Conservation (phyloP, 2,888 invertebrate genomes). For the Chalcis sispes region DNA sequence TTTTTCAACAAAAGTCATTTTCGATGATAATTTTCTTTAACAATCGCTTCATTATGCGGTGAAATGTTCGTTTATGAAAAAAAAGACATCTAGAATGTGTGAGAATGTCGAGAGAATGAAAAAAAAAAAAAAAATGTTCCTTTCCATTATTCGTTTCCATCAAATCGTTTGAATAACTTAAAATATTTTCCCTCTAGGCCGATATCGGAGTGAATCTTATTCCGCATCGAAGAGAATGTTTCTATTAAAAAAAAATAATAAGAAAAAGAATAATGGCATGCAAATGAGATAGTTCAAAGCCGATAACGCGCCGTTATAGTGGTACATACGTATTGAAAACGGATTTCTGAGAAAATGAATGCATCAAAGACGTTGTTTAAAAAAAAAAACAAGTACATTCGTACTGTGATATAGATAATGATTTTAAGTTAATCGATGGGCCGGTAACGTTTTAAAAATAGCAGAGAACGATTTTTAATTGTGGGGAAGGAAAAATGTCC, state of each 20-base stretch:
- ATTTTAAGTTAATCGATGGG: background rate
- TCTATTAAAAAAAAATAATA: conserved; percentile 11
- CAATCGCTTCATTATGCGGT: too few species aligned
- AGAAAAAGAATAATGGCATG: background rate
- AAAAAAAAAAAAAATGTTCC: too few species aligned
- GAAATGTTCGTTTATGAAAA: too few species aligned
- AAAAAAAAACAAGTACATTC: background rate
- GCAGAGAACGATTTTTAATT: background rate
- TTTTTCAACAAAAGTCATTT: too few species aligned
- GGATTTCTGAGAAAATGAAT: background rate
- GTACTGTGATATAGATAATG: background rate
- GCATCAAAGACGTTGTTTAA: background rate
- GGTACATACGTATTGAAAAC: too few species aligned
- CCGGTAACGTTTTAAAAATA: background rate
- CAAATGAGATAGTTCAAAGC: conserved; percentile 8
- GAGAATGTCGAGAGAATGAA: too few species aligned
- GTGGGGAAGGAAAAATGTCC: background rate
- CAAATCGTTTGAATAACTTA: background rate
- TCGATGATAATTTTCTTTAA: too few species aligned
- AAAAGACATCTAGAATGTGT: too few species aligned
- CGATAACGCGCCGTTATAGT: too few species aligned
- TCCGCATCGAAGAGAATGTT: conserved; percentile 6
- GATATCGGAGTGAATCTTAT: background rate
- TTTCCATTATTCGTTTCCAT: background rate
- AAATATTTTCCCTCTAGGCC: background rate